Conservation (phyloP, 2,113 vertebrate species). For the Macaca fascicularis region DNA sequence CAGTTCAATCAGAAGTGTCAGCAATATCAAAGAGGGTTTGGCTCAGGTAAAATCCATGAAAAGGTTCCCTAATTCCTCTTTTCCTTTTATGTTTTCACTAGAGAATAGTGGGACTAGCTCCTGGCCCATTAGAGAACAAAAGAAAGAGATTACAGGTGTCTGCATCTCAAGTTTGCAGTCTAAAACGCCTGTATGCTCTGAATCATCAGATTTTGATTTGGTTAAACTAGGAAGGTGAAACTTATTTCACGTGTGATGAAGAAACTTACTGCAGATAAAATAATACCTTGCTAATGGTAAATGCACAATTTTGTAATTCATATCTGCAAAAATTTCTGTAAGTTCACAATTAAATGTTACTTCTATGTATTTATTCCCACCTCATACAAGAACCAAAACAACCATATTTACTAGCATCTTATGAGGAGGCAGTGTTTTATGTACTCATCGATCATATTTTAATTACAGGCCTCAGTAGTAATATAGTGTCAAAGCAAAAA, state of each 20-base stretch:
- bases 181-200: constrained; percentile 31
- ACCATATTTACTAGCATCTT: constrained; percentile 23
- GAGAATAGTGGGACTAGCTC: not conserved
- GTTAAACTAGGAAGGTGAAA: not conserved
- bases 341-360: constrained; percentile 20
- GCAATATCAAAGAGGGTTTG: not conserved
- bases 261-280: constrained; percentile 40
- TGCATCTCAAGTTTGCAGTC: not conserved
- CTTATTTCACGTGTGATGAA: constrained; percentile 45
- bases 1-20: constrained; percentile 22
- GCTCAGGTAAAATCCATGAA: not conserved
- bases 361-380: not conserved
- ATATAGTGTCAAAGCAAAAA: constrained; percentile 31
- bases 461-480: not conserved
- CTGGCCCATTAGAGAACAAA: not conserved
- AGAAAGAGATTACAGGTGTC: not conserved
- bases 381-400: not conserved
- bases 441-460: constrained; percentile 29
- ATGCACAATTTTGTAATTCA: not conserved
- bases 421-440: constrained; percentile 34
- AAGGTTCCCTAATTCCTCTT: not conserved
- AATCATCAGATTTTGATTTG: constrained; percentile 58
- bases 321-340: not conserved
- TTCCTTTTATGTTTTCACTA: constrained; percentile 7
- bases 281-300: not conserved